phyloP scores from a whole-genome alignment of 2,888 invertebrate species.

The Lasioglossum marginatum region DNA sequence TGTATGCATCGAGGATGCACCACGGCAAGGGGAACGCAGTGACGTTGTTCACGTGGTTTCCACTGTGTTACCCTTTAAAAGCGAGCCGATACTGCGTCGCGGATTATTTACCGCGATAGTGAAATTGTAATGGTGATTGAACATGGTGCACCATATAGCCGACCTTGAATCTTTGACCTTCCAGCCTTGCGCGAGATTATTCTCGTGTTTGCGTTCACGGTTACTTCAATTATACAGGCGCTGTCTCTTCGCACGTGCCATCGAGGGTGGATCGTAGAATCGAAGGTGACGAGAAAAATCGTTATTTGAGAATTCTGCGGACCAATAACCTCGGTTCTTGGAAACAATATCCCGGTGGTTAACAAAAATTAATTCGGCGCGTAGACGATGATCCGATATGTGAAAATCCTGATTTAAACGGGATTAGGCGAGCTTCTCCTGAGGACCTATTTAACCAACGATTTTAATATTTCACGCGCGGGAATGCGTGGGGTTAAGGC shows the following conservation, averaged over 20 bases:
- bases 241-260: background rate
- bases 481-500: background rate
- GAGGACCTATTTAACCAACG: conserved; percentile 22
- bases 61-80: conserved; percentile 57
- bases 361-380: conserved; percentile 23
- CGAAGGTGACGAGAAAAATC: conserved; percentile 3
- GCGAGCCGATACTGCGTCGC: conserved; percentile 30
- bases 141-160: conserved; percentile 40
- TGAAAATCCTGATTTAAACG: conserved; percentile 22
- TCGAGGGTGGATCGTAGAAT: background rate
- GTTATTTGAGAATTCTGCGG: background rate
- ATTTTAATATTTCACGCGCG: conserved; percentile 43
- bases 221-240: background rate
- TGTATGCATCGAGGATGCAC: background rate
- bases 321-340: background rate
- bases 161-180: conserved; percentile 65
- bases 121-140: conserved; percentile 51
- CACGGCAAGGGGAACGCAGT: background rate
- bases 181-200: conserved; percentile 45
- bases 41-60: conserved; percentile 37
- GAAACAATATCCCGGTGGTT: background rate
- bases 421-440: conserved; percentile 20
- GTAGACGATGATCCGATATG: background rate
- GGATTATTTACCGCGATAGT: conserved; percentile 47
- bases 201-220: conserved; percentile 46